phyloP scores from a whole-genome alignment of 2,888 invertebrate genomes.

The Branchellion lobata region DNA sequence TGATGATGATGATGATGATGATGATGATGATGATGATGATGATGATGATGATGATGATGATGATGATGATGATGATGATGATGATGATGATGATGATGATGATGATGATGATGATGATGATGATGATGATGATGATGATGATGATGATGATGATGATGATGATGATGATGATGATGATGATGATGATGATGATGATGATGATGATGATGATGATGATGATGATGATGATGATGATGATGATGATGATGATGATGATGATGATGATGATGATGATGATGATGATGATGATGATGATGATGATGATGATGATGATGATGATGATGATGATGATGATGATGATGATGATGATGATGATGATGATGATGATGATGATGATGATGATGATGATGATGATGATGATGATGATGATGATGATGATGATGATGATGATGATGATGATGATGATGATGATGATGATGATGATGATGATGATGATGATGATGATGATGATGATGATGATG shows the following conservation, averaged over 20 bases:
- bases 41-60: neutral
- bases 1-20: neutral
- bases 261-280: conserved; percentile 8
- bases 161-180: conserved; percentile 27
- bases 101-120: conserved; percentile 31
- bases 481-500: conserved; percentile 1
- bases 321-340: no score
- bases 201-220: conserved; percentile 30
- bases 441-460: conserved; percentile 6
- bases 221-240: conserved; percentile 14
- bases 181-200: conserved; percentile 17
- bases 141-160: conserved; percentile 13
- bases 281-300: neutral
- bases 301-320: conserved; percentile 9
- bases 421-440: neutral
- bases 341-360: neutral
- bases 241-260: neutral
- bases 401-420: neutral
- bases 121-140: conserved; percentile 24
- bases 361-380: conserved; percentile 7
- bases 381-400: neutral
- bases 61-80: conserved; percentile 13
- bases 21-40: conserved; percentile 1
- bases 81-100: conserved; percentile 38
- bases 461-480: neutral